Percentiles rank a stretch among this genome's conserved stretches.
These are phyloP conservation scores for Gymnobelideus leadbeateri DNA, from an alignment of 2,113 vertebrate genomes.

Conservation along the genomic window DNA sequence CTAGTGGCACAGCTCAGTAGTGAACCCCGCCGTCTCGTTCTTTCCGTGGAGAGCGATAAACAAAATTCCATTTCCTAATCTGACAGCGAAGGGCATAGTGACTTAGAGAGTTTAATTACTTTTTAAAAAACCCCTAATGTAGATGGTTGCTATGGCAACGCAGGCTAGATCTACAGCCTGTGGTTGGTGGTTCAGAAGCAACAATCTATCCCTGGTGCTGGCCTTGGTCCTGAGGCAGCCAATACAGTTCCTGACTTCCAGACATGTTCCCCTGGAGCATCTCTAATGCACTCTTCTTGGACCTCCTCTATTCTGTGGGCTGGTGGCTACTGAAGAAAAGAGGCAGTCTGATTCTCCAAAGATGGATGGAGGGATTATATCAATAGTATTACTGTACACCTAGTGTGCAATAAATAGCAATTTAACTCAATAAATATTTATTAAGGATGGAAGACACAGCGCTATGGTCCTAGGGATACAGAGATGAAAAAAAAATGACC, in stretches of 20 bases:
- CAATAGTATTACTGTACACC: not conserved
- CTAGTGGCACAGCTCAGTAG: not conserved
- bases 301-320: not conserved
- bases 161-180: not conserved
- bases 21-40: not conserved
- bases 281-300: not conserved
- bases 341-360: not conserved
- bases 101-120: conserved; percentile 10
- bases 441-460: not conserved
- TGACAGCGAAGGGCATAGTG: conserved; percentile 4
- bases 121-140: not conserved
- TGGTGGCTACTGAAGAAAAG: not conserved
- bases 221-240: not conserved
- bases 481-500: not conserved
- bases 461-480: not conserved
- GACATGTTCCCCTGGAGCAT: not conserved
- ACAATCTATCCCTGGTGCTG: not conserved
- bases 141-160: not conserved
- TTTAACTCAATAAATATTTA: not conserved
- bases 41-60: not conserved
- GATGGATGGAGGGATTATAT: not conserved
- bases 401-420: not conserved
- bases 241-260: not conserved
- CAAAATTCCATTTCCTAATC: conserved; percentile 10
- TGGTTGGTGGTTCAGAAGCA: conserved; percentile 1